phyloP scores from a whole-genome alignment of 1,140 invertebrate species.

The Drosophila bocki region DNA sequence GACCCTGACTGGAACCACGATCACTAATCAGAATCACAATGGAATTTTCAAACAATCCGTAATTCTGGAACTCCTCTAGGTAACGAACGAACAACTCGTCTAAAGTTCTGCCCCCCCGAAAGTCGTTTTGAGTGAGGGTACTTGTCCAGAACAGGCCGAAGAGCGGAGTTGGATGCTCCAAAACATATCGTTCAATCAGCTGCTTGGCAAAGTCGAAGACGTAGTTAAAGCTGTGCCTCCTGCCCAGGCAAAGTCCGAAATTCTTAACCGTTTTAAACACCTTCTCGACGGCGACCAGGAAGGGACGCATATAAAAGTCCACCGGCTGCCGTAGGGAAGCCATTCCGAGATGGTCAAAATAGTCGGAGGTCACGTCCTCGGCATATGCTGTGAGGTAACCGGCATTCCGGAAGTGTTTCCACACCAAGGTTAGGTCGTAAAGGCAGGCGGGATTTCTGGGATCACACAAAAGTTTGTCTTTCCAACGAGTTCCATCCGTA shows the following conservation, averaged over 20 bases:
- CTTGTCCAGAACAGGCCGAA: conserved; percentile 94
- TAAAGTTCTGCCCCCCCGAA: conserved; percentile 88
- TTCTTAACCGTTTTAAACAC: not conserved
- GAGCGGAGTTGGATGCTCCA: conserved; percentile 87
- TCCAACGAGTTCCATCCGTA: conserved; percentile 87
- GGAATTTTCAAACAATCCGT: conserved; percentile 88
- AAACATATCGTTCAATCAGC: conserved; percentile 84
- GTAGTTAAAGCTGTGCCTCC: conserved; percentile 86
- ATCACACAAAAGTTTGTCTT: conserved; percentile 85
- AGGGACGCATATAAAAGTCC: conserved; percentile 92
- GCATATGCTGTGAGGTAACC: conserved; percentile 92
- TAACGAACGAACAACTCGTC: conserved; percentile 87
- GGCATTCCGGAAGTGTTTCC: conserved; percentile 89
- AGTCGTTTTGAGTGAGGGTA: conserved; percentile 90
- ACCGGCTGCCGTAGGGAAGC: conserved; percentile 92
- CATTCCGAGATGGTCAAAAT: conserved; percentile 91
- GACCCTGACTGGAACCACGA: conserved; percentile 95
- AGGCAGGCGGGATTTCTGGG: conserved; percentile 85
- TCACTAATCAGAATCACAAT: conserved; percentile 94
- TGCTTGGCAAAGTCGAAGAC: conserved; percentile 87
- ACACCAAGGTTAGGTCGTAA: conserved; percentile 90
- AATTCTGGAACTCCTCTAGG: conserved; percentile 86
- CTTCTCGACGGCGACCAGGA: conserved; percentile 87
- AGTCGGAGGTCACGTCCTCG: conserved; percentile 89
- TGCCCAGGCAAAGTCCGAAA: conserved; percentile 86